These are phyloP conservation scores for Crypturellus undulatus DNA, from an alignment of 2,113 vertebrate genomes.

Conservation along the genomic window DNA sequence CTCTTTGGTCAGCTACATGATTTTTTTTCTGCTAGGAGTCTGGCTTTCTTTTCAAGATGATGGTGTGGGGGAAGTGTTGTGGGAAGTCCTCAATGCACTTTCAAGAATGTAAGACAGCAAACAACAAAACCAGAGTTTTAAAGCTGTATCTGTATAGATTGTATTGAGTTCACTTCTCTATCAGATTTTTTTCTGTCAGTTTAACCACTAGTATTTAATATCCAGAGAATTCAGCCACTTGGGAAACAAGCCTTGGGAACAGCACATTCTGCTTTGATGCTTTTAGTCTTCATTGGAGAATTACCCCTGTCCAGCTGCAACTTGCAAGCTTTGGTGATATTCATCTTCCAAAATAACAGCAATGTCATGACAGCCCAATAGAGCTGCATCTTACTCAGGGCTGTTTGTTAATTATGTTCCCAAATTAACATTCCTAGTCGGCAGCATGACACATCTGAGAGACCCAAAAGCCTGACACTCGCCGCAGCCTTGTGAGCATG, in stretches of 20 bases:
- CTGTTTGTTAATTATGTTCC: accelerated
- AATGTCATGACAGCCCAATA: not conserved
- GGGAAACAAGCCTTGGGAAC: not conserved
- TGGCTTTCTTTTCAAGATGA: not conserved
- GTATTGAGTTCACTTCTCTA: not conserved
- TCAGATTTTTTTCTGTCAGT: not conserved
- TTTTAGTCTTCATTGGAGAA: not conserved
- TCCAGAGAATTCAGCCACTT: not conserved
- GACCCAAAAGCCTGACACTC: accelerated
- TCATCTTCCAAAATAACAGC: not conserved
- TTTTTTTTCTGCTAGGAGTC: not conserved
- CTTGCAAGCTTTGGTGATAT: accelerated
- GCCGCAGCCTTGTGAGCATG: accelerated
- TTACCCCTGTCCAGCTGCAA: not conserved
- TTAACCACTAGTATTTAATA: not conserved
- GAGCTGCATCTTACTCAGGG: not conserved
- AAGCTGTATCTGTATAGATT: not conserved
- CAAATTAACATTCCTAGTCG: not conserved
- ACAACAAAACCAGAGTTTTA: not conserved
- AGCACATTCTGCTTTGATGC: not conserved
- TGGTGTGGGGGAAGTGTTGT: not conserved
- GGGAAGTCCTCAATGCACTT: not conserved
- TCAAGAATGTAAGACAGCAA: not conserved
- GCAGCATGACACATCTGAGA: not conserved
- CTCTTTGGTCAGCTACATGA: not conserved